These are phyloP conservation scores for Leistus spinibarbis DNA, from an alignment of 2,888 invertebrate species.

Conservation along the genomic window DNA sequence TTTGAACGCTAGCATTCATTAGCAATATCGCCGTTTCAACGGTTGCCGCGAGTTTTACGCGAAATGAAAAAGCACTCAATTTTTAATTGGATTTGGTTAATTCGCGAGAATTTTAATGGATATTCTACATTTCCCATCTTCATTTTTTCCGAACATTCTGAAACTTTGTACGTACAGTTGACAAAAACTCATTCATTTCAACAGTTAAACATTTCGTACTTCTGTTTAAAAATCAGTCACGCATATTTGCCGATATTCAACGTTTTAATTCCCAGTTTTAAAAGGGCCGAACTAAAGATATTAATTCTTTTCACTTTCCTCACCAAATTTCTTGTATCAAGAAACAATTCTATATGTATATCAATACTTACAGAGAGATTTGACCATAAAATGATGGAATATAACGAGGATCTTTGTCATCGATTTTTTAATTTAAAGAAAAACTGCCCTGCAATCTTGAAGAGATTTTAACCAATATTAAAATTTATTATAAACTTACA, in stretches of 20 bases:
- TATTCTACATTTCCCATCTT: conserved; percentile 56
- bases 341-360: no score
- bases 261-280: no score
- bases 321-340: no score
- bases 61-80: conserved; percentile 61
- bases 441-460: no score
- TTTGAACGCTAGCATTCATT: conserved; percentile 30
- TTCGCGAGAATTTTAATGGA: conserved; percentile 59
- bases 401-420: no score
- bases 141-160: conserved; percentile 27
- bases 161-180: conserved; percentile 34
- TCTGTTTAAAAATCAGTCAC: background rate
- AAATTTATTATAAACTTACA: no score
- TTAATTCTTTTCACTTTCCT: no score
- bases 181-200: conserved; percentile 29
- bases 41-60: conserved; percentile 46
- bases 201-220: background rate
- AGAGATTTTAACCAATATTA: no score
- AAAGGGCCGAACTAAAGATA: no score
- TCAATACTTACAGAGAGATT: no score
- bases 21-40: conserved; percentile 31
- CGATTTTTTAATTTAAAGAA: no score
- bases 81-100: conserved; percentile 61
- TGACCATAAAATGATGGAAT: no score
- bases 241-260: background rate